phyloP scores from a whole-genome alignment of 30 jellyfish, hydroid and myxozoan genomes.

The Aurelia aurita region DNA sequence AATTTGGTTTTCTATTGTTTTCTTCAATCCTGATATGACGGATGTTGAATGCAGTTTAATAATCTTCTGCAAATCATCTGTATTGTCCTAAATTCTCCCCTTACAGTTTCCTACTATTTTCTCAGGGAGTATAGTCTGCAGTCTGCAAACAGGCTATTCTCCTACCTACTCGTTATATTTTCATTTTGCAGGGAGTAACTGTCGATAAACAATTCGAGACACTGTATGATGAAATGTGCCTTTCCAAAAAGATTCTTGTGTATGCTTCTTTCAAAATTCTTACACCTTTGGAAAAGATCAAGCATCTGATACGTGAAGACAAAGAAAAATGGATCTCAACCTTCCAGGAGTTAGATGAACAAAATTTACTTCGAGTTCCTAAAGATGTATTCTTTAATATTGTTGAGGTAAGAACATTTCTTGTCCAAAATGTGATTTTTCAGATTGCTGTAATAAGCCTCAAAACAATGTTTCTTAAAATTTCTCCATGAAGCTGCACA shows the following conservation, averaged over 20 bases:
- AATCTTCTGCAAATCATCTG: too few relatives aligned
- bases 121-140: too few relatives aligned
- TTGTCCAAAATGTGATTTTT: not conserved
- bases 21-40: too few relatives aligned
- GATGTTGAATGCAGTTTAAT: too few relatives aligned
- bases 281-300: conserved; percentile 44
- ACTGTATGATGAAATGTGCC: conserved; percentile 37
- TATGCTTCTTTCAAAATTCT: conserved; percentile 58
- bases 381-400: conserved; percentile 35
- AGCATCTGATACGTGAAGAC: conserved; percentile 20
- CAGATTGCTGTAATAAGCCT: too few relatives aligned
- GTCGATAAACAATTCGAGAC: conserved; percentile 72
- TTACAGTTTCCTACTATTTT: too few relatives aligned
- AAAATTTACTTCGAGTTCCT: conserved; percentile 35
- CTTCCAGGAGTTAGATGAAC: conserved; percentile 60
- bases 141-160: too few relatives aligned
- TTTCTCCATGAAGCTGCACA: too few relatives aligned
- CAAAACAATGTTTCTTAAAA: too few relatives aligned
- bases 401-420: conserved; percentile 47
- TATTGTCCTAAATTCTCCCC: too few relatives aligned
- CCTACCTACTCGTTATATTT: too few relatives aligned
- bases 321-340: conserved; percentile 58
- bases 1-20: too few relatives aligned
- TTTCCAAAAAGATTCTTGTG: conserved; percentile 37
- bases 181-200: conserved; percentile 48